Evolutionary conservation across 1,140 invertebrate genomes (phyloP), one percentile per base, ranked within the genome.

Genomic region (Drosophila kanapiae): DNA sequence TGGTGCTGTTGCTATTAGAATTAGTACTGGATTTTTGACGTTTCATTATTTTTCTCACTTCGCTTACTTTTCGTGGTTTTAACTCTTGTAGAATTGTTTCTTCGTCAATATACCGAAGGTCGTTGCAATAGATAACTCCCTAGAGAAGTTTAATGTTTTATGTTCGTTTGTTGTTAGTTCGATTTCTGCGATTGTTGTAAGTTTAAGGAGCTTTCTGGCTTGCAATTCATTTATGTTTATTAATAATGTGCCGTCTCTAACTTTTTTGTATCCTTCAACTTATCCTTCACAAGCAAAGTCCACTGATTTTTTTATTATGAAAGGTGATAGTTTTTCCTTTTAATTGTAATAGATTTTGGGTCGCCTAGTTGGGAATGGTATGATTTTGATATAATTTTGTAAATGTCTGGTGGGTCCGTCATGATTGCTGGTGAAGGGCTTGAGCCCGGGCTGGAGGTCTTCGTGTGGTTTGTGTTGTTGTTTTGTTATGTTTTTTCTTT

Each of bases 41-140:
- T 33, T 60, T 33, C 37, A 63, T 53, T 63, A 63, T 63, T 63
- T 63, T 40, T 7, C 18, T 53, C 0, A 53, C 37, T 53, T 63
- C 37, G n/a, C 8, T 62, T 23, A 63, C 48, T 42, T 54, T 63
- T 54, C 51, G 47, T 40, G 58, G 35, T 51, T 42, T 54, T 63
- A 63, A 9, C 7, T 63, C 29, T 63, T 63, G 27, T 42, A 42
- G 7, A 54, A 63, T 63, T 11, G 59, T 49, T 6, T 29, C 45
- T 61, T 61, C 45, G 2, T 56, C 53, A 14, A 33, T 18, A 43
- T 58, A 13, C 31, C 38, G 29, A 16, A 58, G 38, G 23, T 53
- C 16, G 11, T 63, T 63, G 16, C 27, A 63, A 53, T 54, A 59
- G 33, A 59, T 33, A 10, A 59, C 40, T 59, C 42, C 57, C 29